Evolutionary conservation across 2,888 invertebrate species (phyloP).

Genomic region (Linyphia triangularis): DNA sequence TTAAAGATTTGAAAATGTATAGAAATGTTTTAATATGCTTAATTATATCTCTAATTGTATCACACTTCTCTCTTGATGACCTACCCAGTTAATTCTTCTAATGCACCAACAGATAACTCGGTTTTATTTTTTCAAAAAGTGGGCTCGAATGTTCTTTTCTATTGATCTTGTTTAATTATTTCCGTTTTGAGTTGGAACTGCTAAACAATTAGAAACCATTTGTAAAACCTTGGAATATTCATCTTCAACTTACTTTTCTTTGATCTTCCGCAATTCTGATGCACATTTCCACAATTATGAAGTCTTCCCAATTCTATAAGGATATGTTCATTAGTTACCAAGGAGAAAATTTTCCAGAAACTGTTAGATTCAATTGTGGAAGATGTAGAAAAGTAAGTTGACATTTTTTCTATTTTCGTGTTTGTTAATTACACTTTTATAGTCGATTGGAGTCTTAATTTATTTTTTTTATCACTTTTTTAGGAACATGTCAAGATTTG

Average conservation of each 20-base stretch:
- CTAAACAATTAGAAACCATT: too few species aligned
- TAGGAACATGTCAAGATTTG: slow-evolving; percentile 37
- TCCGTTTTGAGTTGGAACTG: too few species aligned
- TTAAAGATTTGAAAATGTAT: too few species aligned
- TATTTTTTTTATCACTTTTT: neutral
- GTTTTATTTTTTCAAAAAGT: too few species aligned
- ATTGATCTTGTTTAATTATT: too few species aligned
- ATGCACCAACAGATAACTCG: too few species aligned
- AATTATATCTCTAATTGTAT: too few species aligned
- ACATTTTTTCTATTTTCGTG: neutral
- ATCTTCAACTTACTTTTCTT: slow-evolving; percentile 66
- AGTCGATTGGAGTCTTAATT: neutral
- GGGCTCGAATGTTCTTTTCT: too few species aligned
- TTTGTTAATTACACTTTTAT: neutral
- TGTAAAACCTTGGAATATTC: too few species aligned
- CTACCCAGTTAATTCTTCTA: too few species aligned
- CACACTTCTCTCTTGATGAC: too few species aligned
- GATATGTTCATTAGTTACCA: neutral
- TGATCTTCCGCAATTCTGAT: slow-evolving; percentile 56
- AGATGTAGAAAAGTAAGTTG: slow-evolving; percentile 68
- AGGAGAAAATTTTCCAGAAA: neutral
- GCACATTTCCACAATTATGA: neutral
- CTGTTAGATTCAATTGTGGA: slow-evolving; percentile 52
- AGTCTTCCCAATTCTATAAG: neutral
- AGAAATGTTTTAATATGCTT: too few species aligned